phyloP scores from a whole-genome alignment of 2,113 vertebrate genomes.

The Pseudopipra pipra region DNA sequence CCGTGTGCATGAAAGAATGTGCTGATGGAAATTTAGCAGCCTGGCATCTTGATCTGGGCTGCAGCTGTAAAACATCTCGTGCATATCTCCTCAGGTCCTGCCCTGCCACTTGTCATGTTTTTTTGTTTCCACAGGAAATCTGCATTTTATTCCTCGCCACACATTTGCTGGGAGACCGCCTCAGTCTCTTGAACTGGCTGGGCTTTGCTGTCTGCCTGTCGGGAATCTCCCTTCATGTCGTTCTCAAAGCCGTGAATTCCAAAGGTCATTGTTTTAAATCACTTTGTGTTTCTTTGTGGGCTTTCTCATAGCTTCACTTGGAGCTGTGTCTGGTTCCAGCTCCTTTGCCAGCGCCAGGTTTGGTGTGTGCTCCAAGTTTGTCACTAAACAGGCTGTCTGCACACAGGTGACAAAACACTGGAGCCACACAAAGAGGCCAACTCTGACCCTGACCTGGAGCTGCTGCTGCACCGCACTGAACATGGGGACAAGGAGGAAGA shows the following conservation, averaged over 20 bases:
- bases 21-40: neutral
- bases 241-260: constrained; percentile 82
- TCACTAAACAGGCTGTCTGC: neutral
- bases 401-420: constrained; percentile 50
- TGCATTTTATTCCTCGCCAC: constrained; percentile 88
- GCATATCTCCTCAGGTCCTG: neutral
- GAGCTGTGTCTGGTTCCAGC: neutral
- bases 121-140: constrained; percentile 80
- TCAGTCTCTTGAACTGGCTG: constrained; percentile 88
- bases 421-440: constrained; percentile 67
- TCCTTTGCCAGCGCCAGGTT: rapidly evolving
- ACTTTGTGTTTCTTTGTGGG: neutral
- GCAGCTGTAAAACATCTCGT: neutral
- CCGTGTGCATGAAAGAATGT: neutral
- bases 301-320: neutral
- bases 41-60: neutral
- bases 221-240: constrained; percentile 89
- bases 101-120: neutral
- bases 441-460: constrained; percentile 78
- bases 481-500: constrained; percentile 51
- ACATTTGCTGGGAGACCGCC: constrained; percentile 83
- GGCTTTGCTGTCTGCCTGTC: constrained; percentile 89
- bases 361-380: neutral
- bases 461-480: constrained; percentile 77
- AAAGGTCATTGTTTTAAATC: constrained; percentile 77